Evolutionary conservation across 2,888 invertebrate species (phyloP).

Genomic region (Eupithecia tripunctaria): DNA sequence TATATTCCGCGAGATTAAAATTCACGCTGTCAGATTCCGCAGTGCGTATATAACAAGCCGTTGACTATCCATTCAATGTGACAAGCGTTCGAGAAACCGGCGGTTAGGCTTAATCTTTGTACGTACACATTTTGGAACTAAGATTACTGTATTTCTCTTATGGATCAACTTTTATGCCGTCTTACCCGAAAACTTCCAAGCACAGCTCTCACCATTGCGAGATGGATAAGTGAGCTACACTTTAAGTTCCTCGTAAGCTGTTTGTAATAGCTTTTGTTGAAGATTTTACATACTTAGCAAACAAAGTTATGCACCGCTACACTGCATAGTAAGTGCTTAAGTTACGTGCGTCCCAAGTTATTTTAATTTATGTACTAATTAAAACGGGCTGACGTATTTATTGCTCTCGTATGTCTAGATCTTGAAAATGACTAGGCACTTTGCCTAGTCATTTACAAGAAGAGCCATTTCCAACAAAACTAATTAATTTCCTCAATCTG

Average conservation of each 20-base stretch:
- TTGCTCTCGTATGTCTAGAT: slow-evolving; percentile 3
- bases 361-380: slow-evolving; percentile 24
- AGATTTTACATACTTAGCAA: slow-evolving; percentile 36
- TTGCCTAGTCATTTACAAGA: neutral
- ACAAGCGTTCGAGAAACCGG: too few species aligned
- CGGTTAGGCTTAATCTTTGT: too few species aligned
- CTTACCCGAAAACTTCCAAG: slow-evolving; percentile 22
- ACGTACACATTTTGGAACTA: neutral
- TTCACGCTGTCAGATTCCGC: too few species aligned
- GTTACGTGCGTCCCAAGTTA: slow-evolving; percentile 29
- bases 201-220: slow-evolving; percentile 27
- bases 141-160: neutral
- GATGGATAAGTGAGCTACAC: slow-evolving; percentile 38
- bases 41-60: too few species aligned
- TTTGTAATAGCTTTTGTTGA: slow-evolving; percentile 41
- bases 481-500: too few species aligned
- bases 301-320: slow-evolving; percentile 38
- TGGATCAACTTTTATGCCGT: neutral
- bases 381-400: slow-evolving; percentile 20
- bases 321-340: slow-evolving; percentile 34
- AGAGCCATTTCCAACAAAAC: neutral
- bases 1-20: too few species aligned
- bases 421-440: neutral
- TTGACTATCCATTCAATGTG: too few species aligned
- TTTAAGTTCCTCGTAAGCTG: slow-evolving; percentile 39